Evolutionary conservation across 2,888 invertebrate species (phyloP).

Genomic region (Buathra laborator): DNA sequence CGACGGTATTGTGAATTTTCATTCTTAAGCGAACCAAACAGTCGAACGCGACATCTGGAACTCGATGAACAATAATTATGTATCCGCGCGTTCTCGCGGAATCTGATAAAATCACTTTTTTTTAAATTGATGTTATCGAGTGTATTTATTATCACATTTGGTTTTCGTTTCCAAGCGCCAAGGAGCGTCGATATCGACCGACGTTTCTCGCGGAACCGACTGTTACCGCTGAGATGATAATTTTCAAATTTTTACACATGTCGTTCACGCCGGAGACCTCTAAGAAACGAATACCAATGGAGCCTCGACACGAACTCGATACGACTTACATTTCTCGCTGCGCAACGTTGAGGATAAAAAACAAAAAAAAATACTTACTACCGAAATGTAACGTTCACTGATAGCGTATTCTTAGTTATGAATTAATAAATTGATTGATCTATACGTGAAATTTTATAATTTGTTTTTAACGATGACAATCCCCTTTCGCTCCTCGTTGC

Average conservation of each 20-base stretch:
- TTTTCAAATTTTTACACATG: slow-evolving; percentile 5
- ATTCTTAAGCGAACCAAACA: background rate
- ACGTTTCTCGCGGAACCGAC: slow-evolving; percentile 14
- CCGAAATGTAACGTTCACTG: slow-evolving; percentile 66
- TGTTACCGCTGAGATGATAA: background rate
- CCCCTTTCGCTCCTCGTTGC: background rate
- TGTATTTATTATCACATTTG: slow-evolving; percentile 24
- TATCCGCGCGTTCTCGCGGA: slow-evolving; percentile 2
- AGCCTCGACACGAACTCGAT: slow-evolving; percentile 53
- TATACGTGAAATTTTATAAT: slow-evolving; percentile 28
- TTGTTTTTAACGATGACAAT: background rate
- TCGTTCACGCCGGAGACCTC: background rate
- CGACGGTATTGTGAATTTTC: slow-evolving; percentile 13
- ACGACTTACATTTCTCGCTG: slow-evolving; percentile 54
- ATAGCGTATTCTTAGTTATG: slow-evolving; percentile 67
- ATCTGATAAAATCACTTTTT: slow-evolving; percentile 3
- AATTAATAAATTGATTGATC: slow-evolving; percentile 70
- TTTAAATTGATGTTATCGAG: slow-evolving; percentile 41
- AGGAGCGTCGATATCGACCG: background rate
- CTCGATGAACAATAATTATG: background rate
- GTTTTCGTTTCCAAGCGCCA: slow-evolving; percentile 23
- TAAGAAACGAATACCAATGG: slow-evolving; percentile 27
- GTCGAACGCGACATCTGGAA: background rate
- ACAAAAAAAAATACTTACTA: slow-evolving; percentile 56
- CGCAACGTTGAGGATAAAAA: slow-evolving; percentile 55